These are phyloP conservation scores for Symphodus melops DNA, from an alignment of 2,113 vertebrate genomes.

Conservation along the genomic window DNA sequence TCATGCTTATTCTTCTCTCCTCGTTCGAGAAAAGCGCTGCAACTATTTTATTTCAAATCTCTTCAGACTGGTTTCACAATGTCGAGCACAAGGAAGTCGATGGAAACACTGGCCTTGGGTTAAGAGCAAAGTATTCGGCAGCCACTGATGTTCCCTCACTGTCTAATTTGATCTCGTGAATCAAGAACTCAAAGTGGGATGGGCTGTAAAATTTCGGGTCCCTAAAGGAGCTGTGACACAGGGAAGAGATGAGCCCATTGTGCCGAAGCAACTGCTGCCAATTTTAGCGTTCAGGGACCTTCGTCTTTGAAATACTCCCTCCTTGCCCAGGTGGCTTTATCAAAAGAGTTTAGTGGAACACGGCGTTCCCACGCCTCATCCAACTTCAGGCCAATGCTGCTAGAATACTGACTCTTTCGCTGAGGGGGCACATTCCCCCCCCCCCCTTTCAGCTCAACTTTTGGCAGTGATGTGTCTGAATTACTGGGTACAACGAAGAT, in stretches of 20 bases:
- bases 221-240: constrained; percentile 57
- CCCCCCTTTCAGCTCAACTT: constrained; percentile 47
- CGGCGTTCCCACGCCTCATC: constrained; percentile 64
- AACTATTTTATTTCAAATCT: background rate
- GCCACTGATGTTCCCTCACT: constrained; percentile 61
- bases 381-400: constrained; percentile 50
- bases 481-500: constrained; percentile 59
- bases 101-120: constrained; percentile 41
- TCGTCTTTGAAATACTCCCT: constrained; percentile 60
- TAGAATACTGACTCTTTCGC: constrained; percentile 39
- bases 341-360: constrained; percentile 66
- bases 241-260: constrained; percentile 59
- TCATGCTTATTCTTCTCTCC: constrained; percentile 2
- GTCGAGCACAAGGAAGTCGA: background rate
- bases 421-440: constrained; percentile 21
- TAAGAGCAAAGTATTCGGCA: constrained; percentile 61
- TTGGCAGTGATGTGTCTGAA: constrained; percentile 58
- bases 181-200: constrained; percentile 68
- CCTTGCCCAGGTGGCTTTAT: constrained; percentile 71
- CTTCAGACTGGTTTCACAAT: background rate
- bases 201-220: constrained; percentile 72
- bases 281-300: constrained; percentile 64
- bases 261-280: constrained; percentile 61
- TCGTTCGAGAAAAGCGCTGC: background rate
- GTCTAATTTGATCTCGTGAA: constrained; percentile 81